Conservation (phyloP, 1,140 invertebrate species). For the Reticulitermes speratus region DNA sequence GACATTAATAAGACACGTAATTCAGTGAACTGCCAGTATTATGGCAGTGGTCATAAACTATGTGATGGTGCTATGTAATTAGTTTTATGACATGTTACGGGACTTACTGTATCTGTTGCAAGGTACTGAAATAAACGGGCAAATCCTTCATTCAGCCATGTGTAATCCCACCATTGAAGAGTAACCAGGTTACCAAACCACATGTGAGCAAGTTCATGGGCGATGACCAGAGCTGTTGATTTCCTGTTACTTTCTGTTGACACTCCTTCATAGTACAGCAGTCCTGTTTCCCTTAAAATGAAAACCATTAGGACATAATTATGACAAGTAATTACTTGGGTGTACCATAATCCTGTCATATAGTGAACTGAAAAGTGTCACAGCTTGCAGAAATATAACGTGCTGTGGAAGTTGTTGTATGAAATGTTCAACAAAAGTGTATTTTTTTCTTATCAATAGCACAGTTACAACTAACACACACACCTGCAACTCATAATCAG, state of each 20-base stretch:
- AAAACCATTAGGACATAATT: not conserved
- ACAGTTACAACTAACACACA: too few species aligned
- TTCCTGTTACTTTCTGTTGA: conserved; percentile 43
- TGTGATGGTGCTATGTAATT: not conserved
- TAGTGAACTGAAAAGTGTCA: not conserved
- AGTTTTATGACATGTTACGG: not conserved
- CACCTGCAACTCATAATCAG: too few species aligned
- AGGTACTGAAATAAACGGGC: conserved; percentile 50
- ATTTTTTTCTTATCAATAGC: too few species aligned
- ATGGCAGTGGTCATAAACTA: too few species aligned
- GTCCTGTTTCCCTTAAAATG: conserved; percentile 20
- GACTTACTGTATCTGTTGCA: conserved; percentile 42
- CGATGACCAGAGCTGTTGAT: conserved; percentile 51
- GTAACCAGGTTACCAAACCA: conserved; percentile 54
- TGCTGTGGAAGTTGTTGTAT: not conserved
- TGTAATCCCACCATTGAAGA: conserved; percentile 47
- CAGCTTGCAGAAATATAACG: not conserved
- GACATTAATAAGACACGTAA: conserved; percentile 45
- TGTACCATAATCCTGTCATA: not conserved
- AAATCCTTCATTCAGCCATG: conserved; percentile 61
- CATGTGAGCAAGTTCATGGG: conserved; percentile 54
- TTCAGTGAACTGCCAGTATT: not conserved
- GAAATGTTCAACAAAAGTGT: too few species aligned
- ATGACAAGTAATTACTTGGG: too few species aligned
- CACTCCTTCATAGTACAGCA: conserved; percentile 30